Percentiles rank a stretch among this genome's conserved stretches.
Evolutionary conservation across 2,888 invertebrate genomes (phyloP).

Genomic region (Glaucopsyche alexis): DNA sequence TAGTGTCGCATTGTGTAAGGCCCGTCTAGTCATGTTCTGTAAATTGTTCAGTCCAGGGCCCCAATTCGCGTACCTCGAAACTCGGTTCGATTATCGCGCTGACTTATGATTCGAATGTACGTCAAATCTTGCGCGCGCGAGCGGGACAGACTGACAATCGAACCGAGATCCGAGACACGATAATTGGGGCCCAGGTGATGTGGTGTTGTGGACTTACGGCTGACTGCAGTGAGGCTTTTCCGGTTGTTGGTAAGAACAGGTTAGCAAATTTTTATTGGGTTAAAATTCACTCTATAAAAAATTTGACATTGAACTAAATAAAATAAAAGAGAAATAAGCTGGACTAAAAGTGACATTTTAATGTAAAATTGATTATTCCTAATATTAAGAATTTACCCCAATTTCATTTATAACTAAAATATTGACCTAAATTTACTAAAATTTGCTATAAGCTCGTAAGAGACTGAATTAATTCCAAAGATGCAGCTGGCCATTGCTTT

Average conservation of each 20-base stretch:
- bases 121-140: no score
- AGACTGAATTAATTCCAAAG: constrained; percentile 13
- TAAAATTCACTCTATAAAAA: neutral
- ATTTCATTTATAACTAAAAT: neutral
- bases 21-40: constrained; percentile 12
- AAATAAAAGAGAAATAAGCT: neutral
- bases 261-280: neutral
- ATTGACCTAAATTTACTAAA: neutral
- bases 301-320: neutral
- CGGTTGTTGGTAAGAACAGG: no score
- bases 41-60: neutral
- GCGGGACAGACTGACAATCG: no score
- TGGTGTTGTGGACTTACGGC: no score
- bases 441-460: neutral
- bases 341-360: constrained; percentile 12
- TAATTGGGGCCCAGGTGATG: no score
- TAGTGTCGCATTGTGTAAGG: neutral
- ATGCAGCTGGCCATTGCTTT: neutral
- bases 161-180: no score
- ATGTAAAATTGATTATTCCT: neutral
- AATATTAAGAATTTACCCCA: constrained; percentile 6
- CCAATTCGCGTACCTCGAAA: no score
- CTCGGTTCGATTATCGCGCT: no score
- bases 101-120: no score
- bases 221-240: neutral